Base-by-base conservation (phyloP, 2,888 invertebrate genomes). In the Drosophila anomalata region DNA sequence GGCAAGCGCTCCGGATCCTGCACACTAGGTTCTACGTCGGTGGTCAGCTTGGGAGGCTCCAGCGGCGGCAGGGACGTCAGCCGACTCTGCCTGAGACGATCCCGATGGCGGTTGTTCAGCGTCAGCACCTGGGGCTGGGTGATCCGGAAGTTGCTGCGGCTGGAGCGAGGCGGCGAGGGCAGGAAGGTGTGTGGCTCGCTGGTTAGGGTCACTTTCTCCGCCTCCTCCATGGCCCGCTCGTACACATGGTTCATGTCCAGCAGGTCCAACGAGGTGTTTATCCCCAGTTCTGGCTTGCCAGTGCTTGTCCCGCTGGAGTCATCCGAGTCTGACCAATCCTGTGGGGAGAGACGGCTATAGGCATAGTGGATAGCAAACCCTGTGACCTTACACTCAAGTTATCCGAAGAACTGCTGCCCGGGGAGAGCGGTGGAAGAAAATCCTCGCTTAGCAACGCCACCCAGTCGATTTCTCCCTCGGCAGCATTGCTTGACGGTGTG, bases 251-350 rank as follows among this genome's bases (percentile, higher is more conserved):
- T 59, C 48, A 68, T 62, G 11, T 68, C 33, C 11, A 33, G 17
- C 0, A n/a, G 14, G 8, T 14, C 11, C 1, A 41, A 12, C 8
- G 46, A 33, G 46, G 17, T 29, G 46, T 31, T 29, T 1, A 14
- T 9, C 4, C n/a, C 29, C 9, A 2, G 17, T 0, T 12, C n/a
- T 29, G 22, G 9, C 1, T 3, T 24, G 14, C 8, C 5, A 11
- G 11, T 2, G 41, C 42, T 22, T 5, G 5, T 17, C 2, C 4
- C 9, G 4, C 48, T 52, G 22, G 33, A 48, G 1, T 50, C 72
- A 0, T 41, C 70, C 6, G 92, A 92, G 90, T 41, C 70, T 4
- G 92, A 92, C 91, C 90, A 91, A 4, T 90, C 89, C 91, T 91
- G 44, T 0, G 26, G 7, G 47, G 36, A 29, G 7, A 5, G 9